phyloP scores from a whole-genome alignment of 2,113 vertebrate species.

The Colistium nudipinnis region DNA sequence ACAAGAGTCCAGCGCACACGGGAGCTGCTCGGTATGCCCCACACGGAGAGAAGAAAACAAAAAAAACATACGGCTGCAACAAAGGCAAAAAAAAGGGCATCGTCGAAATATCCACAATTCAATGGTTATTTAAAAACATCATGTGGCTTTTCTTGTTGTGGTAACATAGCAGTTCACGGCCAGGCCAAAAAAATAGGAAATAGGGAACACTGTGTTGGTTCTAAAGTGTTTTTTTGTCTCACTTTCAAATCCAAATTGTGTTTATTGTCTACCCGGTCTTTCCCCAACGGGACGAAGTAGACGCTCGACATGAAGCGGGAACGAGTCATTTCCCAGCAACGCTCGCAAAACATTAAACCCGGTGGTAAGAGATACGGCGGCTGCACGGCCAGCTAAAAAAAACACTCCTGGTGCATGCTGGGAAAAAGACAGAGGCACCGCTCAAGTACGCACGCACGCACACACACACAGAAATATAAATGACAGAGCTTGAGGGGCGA shows the following conservation, averaged over 20 bases:
- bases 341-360: slow-evolving; percentile 2
- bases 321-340: slow-evolving; percentile 10
- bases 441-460: not conserved
- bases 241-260: not conserved
- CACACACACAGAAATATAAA: slow-evolving; percentile 9
- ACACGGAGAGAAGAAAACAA: no score
- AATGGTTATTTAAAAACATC: not conserved
- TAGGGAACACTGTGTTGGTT: not conserved
- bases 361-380: slow-evolving; percentile 13
- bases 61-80: not conserved
- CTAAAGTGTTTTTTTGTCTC: not conserved
- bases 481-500: not conserved
- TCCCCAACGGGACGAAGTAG: not conserved
- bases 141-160: not conserved
- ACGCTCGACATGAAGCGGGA: slow-evolving; percentile 2
- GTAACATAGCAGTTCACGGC: slow-evolving; percentile 4
- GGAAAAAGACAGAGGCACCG: not conserved
- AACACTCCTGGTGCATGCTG: slow-evolving; percentile 16
- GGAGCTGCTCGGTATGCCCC: not conserved
- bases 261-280: not conserved
- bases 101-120: not conserved
- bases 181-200: not conserved
- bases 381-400: slow-evolving; percentile 16
- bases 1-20: no score
- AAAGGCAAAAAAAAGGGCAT: not conserved